Evolutionary conservation across 2,113 vertebrate species (phyloP).

Genomic region (Perca flavescens): DNA sequence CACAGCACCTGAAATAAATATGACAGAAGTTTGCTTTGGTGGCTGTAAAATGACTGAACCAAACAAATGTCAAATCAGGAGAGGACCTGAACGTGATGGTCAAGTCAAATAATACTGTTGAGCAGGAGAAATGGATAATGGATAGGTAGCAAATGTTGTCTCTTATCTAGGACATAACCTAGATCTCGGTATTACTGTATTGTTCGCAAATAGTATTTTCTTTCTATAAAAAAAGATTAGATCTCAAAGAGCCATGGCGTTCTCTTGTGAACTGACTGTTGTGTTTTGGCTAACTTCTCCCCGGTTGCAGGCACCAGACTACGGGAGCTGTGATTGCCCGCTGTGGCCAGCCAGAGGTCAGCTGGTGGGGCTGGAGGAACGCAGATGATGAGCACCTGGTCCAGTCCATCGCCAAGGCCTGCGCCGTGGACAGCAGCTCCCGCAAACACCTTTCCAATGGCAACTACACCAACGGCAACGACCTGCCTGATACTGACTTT

Average conservation of each 20-base stretch:
- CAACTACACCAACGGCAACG: constrained; percentile 86
- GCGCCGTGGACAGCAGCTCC: constrained; percentile 88
- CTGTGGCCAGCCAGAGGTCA: constrained; percentile 97
- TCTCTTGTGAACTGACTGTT: background rate
- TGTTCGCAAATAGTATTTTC: background rate
- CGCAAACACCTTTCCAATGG: constrained; percentile 85
- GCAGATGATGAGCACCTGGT: constrained; percentile 97
- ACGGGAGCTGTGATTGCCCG: constrained; percentile 97
- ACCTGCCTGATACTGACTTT: constrained; percentile 93
- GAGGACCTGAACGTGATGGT: too few relatives aligned
- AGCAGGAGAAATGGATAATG: background rate
- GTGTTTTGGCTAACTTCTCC: background rate
- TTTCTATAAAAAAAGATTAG: background rate
- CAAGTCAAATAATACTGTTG: background rate
- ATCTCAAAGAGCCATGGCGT: background rate
- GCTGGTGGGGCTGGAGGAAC: constrained; percentile 99
- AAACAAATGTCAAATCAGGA: too few relatives aligned
- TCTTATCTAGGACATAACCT: background rate
- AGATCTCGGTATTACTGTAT: background rate
- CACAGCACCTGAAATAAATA: constrained; percentile 14
- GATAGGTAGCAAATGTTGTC: background rate
- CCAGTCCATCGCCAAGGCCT: constrained; percentile 96
- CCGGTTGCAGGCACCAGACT: constrained; percentile 86
- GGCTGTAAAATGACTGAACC: background rate
- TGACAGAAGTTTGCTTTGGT: background rate